These are phyloP conservation scores for Crepidodera aurea DNA, from an alignment of 2,888 invertebrate genomes.

Conservation along the genomic window DNA sequence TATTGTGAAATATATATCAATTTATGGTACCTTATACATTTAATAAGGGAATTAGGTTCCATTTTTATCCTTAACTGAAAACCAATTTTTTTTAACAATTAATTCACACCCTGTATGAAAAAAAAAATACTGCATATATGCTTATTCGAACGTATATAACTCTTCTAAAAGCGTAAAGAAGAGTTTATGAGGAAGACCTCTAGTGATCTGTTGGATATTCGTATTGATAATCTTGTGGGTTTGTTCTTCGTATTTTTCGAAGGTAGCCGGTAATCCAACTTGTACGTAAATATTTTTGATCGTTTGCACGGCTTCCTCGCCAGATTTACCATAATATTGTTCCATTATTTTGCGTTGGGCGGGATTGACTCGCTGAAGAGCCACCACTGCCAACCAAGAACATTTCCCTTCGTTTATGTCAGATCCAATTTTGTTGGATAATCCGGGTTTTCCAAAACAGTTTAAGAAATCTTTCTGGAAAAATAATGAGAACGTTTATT, in stretches of 20 bases:
- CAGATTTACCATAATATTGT: slow-evolving; percentile 77
- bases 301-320: slow-evolving; percentile 71
- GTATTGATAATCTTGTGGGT: slow-evolving; percentile 82
- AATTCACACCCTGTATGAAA: too few relatives aligned
- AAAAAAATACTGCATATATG: too few relatives aligned
- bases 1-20: too few relatives aligned
- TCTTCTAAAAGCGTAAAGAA: slow-evolving; percentile 85
- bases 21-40: too few relatives aligned
- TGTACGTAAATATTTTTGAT: slow-evolving; percentile 82
- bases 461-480: slow-evolving; percentile 87
- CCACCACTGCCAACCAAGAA: slow-evolving; percentile 92
- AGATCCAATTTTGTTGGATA: slow-evolving; percentile 89
- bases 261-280: slow-evolving; percentile 78
- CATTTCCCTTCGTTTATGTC: slow-evolving; percentile 97
- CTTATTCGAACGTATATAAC: slow-evolving; percentile 69
- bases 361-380: slow-evolving; percentile 78
- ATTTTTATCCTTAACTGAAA: too few relatives aligned
- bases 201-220: slow-evolving; percentile 84
- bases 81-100: too few relatives aligned
- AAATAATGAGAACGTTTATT: too few relatives aligned
- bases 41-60: too few relatives aligned
- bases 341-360: slow-evolving; percentile 77
- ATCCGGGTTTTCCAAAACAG: slow-evolving; percentile 85
- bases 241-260: slow-evolving; percentile 82
- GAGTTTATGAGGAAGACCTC: slow-evolving; percentile 80